phyloP scores from a whole-genome alignment of 1,140 invertebrate species.

The Cherax destructor region DNA sequence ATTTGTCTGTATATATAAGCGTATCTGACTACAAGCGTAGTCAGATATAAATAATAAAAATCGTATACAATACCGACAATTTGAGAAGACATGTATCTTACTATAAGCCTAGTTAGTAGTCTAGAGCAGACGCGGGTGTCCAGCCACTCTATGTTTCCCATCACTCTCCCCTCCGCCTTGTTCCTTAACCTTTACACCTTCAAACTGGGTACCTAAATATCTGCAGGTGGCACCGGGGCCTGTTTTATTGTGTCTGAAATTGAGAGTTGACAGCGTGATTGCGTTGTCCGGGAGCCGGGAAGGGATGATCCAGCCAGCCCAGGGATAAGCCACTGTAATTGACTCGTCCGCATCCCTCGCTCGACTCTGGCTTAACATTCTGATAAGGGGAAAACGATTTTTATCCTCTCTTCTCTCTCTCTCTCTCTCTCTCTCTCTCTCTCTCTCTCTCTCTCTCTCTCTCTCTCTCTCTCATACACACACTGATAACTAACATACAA shows the following conservation, averaged over 20 bases:
- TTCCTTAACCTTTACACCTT: not conserved
- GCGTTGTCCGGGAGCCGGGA: not conserved
- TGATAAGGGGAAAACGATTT: not conserved
- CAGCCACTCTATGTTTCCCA: not conserved
- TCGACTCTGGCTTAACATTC: not conserved
- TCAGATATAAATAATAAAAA: too few species aligned
- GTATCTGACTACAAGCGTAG: too few species aligned
- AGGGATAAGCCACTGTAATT: conserved; percentile 8
- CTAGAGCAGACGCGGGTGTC: too few species aligned
- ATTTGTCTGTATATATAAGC: too few species aligned
- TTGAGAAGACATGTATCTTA: too few species aligned
- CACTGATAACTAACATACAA: too few species aligned
- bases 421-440: too few species aligned
- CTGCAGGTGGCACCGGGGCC: conserved; percentile 5
- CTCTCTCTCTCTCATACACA: too few species aligned
- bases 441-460: too few species aligned
- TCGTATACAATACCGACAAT: too few species aligned
- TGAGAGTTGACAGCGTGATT: conserved; percentile 8
- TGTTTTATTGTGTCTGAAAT: conserved; percentile 18
- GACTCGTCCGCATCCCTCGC: not conserved
- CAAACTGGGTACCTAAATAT: not conserved
- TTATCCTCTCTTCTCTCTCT: too few species aligned
- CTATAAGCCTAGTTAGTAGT: too few species aligned
- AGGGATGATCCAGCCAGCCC: not conserved
- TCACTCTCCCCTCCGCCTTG: not conserved